Conservation (phyloP, 2,797 vertebrate species). For the Paratrypauchen microcephalus region DNA sequence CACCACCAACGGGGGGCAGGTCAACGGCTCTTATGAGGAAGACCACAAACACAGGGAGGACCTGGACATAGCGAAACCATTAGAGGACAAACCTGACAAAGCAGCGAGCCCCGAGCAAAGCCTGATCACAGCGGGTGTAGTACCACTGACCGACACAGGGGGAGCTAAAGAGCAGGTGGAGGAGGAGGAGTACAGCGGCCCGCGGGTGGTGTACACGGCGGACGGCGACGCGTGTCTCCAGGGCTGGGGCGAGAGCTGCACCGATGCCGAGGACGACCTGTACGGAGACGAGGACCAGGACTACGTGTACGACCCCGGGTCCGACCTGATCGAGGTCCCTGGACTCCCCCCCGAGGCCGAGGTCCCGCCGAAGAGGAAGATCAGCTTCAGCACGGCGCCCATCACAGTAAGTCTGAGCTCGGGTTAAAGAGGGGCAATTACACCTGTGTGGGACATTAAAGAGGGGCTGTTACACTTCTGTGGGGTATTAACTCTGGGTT, state of each 20-base stretch:
- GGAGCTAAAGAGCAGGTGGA: slow-evolving; percentile 48
- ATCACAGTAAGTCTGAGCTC: slow-evolving; percentile 86
- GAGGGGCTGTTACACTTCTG: too few species aligned
- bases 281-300: slow-evolving; percentile 90
- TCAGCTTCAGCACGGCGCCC: slow-evolving; percentile 90
- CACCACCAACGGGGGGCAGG: slow-evolving; percentile 49
- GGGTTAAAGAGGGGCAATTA: too few species aligned
- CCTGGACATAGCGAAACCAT: slow-evolving; percentile 34
- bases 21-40: slow-evolving; percentile 69
- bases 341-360: slow-evolving; percentile 91
- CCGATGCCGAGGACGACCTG: slow-evolving; percentile 89
- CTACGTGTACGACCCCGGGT: slow-evolving; percentile 87
- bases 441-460: too few species aligned
- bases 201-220: slow-evolving; percentile 86
- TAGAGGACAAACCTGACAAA: slow-evolving; percentile 43
- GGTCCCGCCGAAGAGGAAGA: slow-evolving; percentile 89
- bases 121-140: slow-evolving; percentile 23
- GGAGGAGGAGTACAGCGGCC: slow-evolving; percentile 84
- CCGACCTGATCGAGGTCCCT: slow-evolving; percentile 86
- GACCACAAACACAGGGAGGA: slow-evolving; percentile 56
- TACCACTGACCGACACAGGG: slow-evolving; percentile 48
- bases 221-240: slow-evolving; percentile 85
- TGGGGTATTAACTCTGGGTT: too few species aligned
- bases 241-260: slow-evolving; percentile 93
- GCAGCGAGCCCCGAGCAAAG: slow-evolving; percentile 40